Base-by-base conservation (phyloP, 2,888 invertebrate genomes). In the Eretmocerus hayati region DNA sequence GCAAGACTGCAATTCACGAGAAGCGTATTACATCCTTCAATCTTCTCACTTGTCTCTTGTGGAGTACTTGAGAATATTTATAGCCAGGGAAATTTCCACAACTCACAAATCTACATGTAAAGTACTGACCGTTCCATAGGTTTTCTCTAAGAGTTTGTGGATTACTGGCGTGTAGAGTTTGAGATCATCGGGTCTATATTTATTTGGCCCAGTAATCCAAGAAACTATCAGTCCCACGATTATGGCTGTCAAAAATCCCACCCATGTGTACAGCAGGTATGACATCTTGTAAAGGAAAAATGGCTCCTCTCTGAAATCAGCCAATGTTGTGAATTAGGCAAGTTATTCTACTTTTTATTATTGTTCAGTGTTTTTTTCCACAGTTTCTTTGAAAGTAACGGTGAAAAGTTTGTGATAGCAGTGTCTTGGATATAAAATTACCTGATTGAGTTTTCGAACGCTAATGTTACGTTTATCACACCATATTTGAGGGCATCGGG, bases 251-350 rank as follows among this genome's bases (percentile, higher is more conserved):
- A 79, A 56, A 62, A 83, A 80, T 5, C 87, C 87, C n/a, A 86
- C 75, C 52, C 82, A 74, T 1, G 85, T 84, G 70, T 87, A 88
- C 74, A 86, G 87, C 67, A 87, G 76, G 69, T 88, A 89, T 13
- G 87, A 87, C 62, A 88, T 67, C 58, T 80, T 74, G 66, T 84
- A 87, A 49, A 86, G 64, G 59, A 79, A 73, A 65, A 83, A 83
- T n/a, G 81, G 79, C 23, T 76, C 74, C 33, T 79, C 77, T 58
- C 79, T 78, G 48, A 1, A 40, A 44, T n/a, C n/a, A n/a, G n/a
- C n/a, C n/a, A n/a, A n/a, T n/a, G n/a, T n/a, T n/a, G n/a, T n/a
- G n/a, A n/a, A n/a, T n/a, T n/a, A n/a, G n/a, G n/a, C n/a, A 13
- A 30, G 13, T 9, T 30, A 30, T 30, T 9, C 30, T 30, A 30